phyloP scores from a whole-genome alignment of 64 coral and sea anemone genomes.

The Montipora efflorescens region DNA sequence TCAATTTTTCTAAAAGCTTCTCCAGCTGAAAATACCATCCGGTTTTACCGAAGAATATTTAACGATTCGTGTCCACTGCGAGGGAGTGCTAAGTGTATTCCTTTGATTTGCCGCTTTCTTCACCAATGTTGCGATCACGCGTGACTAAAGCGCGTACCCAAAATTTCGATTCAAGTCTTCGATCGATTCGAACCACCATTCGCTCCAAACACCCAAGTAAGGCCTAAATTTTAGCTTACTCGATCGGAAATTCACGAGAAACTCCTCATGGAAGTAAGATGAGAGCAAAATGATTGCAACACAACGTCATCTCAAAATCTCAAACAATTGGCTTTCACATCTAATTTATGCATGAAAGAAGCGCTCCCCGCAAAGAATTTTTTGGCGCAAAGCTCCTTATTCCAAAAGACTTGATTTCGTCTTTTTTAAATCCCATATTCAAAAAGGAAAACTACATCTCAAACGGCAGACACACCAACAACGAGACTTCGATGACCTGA shows the following conservation, averaged over 20 bases:
- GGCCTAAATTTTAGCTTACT: background rate
- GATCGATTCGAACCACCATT: background rate
- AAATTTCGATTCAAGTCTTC: constrained; percentile 21
- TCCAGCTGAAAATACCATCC: background rate
- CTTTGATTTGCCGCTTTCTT: constrained; percentile 48
- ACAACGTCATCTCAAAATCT: constrained; percentile 56
- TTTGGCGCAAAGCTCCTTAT: constrained; percentile 2
- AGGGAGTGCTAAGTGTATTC: constrained; percentile 5
- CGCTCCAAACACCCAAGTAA: background rate
- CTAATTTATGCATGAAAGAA: constrained; percentile 65
- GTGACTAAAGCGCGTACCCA: constrained; percentile 38
- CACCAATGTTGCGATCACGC: constrained; percentile 48
- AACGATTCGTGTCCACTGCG: constrained; percentile 4
- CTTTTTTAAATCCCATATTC: background rate
- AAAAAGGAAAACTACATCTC: background rate
- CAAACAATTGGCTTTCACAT: constrained; percentile 56
- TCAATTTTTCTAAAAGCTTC: constrained; percentile 6
- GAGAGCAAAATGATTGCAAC: constrained; percentile 37
- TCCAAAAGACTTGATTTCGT: background rate
- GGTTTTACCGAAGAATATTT: background rate
- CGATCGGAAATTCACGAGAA: background rate
- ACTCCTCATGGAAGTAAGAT: background rate
- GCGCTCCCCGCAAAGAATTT: constrained; percentile 40
- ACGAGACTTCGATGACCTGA: background rate
- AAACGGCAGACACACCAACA: background rate